These are phyloP conservation scores for Morpho deidamia DNA, from an alignment of 2,888 invertebrate species.

Conservation along the genomic window DNA sequence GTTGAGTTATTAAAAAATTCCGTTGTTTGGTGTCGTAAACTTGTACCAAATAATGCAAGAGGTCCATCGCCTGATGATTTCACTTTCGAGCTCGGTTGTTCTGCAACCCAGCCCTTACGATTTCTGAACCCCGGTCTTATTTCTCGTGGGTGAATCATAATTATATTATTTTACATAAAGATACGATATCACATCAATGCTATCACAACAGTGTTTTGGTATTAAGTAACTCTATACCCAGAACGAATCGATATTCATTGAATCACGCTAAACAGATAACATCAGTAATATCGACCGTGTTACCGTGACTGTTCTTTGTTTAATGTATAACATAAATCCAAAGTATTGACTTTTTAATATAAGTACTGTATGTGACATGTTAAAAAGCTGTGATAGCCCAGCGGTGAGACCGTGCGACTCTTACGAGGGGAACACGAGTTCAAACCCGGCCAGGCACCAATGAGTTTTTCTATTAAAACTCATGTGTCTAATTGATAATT, in stretches of 20 bases:
- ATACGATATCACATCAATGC: neutral
- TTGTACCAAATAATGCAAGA: conserved; percentile 75
- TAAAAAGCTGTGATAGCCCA: too few species aligned
- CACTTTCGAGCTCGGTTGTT: conserved; percentile 7
- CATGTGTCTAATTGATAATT: too few species aligned
- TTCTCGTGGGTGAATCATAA: conserved; percentile 57
- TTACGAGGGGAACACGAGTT: too few species aligned
- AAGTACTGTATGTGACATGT: too few species aligned
- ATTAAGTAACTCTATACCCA: neutral
- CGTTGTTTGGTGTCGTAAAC: conserved; percentile 83
- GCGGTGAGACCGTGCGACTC: too few species aligned
- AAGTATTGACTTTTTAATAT: too few species aligned
- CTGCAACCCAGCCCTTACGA: conserved; percentile 20
- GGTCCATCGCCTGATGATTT: conserved; percentile 40
- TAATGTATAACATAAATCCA: too few species aligned
- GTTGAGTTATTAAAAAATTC: conserved; percentile 88
- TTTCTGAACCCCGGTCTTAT: conserved; percentile 18
- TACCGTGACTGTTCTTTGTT: neutral
- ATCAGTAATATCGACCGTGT: conserved; percentile 49
- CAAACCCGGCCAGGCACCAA: too few species aligned
- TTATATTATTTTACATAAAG: conserved; percentile 23
- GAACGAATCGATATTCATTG: conserved; percentile 13
- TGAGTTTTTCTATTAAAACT: too few species aligned
- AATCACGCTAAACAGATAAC: conserved; percentile 47
- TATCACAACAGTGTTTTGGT: neutral